Conservation (phyloP, 2,797 vertebrate species). For the Harpagifer antarcticus region DNA sequence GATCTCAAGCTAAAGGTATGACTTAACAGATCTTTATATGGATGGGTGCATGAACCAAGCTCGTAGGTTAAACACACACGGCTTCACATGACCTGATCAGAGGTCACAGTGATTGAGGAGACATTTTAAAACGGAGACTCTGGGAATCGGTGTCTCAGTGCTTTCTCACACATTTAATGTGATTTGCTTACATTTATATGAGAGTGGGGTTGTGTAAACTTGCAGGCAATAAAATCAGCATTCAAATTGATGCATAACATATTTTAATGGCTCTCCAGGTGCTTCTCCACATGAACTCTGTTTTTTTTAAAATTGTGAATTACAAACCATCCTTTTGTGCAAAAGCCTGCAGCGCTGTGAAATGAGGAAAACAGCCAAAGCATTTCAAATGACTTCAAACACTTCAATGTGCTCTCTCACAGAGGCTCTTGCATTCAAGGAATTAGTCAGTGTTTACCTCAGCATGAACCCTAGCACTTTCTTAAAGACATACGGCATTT, state of each 20-base stretch:
- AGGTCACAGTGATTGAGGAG: slow-evolving; percentile 49
- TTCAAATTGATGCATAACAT: background rate
- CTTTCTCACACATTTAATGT: slow-evolving; percentile 33
- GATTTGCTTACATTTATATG: slow-evolving; percentile 13
- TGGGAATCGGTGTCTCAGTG: slow-evolving; percentile 64
- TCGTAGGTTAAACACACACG: slow-evolving; percentile 69
- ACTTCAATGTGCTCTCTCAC: slow-evolving; percentile 17
- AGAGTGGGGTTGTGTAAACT: background rate
- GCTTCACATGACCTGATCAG: slow-evolving; percentile 44
- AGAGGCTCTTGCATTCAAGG: slow-evolving; percentile 18
- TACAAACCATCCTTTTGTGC: slow-evolving; percentile 5
- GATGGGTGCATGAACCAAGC: slow-evolving; percentile 26
- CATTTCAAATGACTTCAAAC: slow-evolving; percentile 36
- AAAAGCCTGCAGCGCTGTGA: slow-evolving; percentile 11
- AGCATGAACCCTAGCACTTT: slow-evolving; percentile 10
- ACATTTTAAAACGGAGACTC: slow-evolving; percentile 44
- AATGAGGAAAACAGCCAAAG: slow-evolving; percentile 25
- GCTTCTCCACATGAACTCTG: slow-evolving; percentile 11
- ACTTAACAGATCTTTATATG: slow-evolving; percentile 22
- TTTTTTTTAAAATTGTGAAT: no score
- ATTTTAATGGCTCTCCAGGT: background rate
- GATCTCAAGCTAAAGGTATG: slow-evolving; percentile 88
- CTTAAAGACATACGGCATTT: slow-evolving; percentile 20
- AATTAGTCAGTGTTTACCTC: slow-evolving; percentile 37
- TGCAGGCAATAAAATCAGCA: background rate